Conservation (phyloP, 2,888 invertebrate species). For the Mesorhabditis spiculigera region DNA sequence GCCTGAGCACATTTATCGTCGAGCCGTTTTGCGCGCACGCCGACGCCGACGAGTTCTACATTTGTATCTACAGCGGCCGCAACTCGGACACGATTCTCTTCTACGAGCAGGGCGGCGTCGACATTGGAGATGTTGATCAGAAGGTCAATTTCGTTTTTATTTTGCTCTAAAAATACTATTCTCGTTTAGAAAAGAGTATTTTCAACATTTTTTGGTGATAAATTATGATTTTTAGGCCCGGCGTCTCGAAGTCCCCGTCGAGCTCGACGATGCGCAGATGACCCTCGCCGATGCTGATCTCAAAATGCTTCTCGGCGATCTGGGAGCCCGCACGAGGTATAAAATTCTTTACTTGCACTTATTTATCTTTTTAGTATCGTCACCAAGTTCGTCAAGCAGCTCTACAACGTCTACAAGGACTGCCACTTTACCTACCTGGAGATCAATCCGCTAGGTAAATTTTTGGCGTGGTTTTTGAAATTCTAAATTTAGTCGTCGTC, state of each 20-base stretch:
- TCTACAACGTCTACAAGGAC: conserved; percentile 85
- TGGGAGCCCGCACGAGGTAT: conserved; percentile 16
- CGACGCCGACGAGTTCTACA: conserved; percentile 80
- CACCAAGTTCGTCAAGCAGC: conserved; percentile 76
- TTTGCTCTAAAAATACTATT: no score
- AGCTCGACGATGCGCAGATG: conserved; percentile 40
- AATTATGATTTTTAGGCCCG: conserved; percentile 36
- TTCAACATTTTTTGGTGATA: conserved; percentile 24
- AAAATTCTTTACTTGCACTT: neutral
- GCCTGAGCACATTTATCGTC: conserved; percentile 86
- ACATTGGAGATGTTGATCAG: conserved; percentile 94
- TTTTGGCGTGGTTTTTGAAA: neutral
- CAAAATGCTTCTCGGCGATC: conserved; percentile 30
- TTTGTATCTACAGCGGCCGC: conserved; percentile 79
- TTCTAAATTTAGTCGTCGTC: conserved; percentile 69
- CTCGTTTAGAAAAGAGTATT: neutral
- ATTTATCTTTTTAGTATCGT: conserved; percentile 67
- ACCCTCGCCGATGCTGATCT: conserved; percentile 25
- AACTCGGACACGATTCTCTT: conserved; percentile 89
- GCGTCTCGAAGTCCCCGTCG: conserved; percentile 37
- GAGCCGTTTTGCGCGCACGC: conserved; percentile 78
- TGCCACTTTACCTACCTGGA: conserved; percentile 97
- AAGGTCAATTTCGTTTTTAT: neutral
- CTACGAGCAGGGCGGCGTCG: conserved; percentile 92
- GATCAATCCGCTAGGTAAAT: conserved; percentile 83